Conservation (phyloP, 30 jellyfish, hydroid and myxozoan species). For the Sanderia malayensis region DNA sequence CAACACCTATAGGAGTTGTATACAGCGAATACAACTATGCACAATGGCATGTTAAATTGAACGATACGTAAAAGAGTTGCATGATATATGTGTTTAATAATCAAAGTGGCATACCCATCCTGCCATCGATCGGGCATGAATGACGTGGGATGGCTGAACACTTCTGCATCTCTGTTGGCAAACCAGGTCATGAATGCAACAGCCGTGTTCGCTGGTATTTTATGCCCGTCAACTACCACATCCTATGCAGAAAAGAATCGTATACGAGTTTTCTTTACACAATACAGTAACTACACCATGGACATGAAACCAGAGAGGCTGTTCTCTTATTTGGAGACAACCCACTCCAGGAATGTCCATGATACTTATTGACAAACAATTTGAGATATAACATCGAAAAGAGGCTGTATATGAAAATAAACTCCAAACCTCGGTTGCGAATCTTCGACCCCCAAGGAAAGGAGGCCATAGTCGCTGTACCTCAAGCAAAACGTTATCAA, state of each 20-base stretch:
- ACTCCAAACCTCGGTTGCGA: constrained; percentile 55
- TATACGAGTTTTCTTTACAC: neutral
- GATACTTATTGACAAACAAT: too few relatives aligned
- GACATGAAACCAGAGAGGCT: too few relatives aligned
- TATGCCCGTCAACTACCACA: constrained; percentile 66
- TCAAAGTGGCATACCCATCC: constrained; percentile 14
- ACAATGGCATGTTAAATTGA: too few relatives aligned
- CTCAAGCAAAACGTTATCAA: constrained; percentile 66
- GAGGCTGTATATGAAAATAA: too few relatives aligned
- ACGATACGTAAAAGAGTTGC: neutral
- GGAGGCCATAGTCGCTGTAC: constrained; percentile 90
- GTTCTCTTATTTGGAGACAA: too few relatives aligned
- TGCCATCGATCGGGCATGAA: constrained; percentile 81
- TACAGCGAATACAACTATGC: too few relatives aligned
- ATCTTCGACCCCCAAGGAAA: constrained; percentile 80
- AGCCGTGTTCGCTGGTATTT: constrained; percentile 40
- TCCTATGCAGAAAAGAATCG: constrained; percentile 26
- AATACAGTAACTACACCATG: too few relatives aligned
- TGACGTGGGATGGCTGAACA: constrained; percentile 37
- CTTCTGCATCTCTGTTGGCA: constrained; percentile 76
- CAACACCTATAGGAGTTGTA: too few relatives aligned
- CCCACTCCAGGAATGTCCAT: too few relatives aligned
- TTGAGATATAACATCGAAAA: too few relatives aligned
- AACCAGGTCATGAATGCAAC: constrained; percentile 74
- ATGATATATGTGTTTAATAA: neutral